Evolutionary conservation across 1,140 invertebrate species (phyloP), one percentile per base, ranked within the genome.

Genomic region (Megalonaias nervosa): DNA sequence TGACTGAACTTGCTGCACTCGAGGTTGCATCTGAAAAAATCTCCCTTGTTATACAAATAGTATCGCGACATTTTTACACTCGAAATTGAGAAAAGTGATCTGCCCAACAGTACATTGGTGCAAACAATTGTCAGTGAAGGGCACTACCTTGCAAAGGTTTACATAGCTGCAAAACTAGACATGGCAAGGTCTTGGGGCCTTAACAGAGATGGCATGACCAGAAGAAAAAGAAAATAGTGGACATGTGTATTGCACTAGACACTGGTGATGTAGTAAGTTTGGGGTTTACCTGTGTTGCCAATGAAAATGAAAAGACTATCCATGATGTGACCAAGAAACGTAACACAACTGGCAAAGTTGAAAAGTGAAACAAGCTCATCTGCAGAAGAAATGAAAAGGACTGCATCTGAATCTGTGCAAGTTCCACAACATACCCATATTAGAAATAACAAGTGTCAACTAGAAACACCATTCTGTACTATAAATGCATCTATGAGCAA

Each of bases 111-210:
- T 9, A 57, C 71, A 66, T n/a, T 61, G 1, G 23, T 57, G 6
- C 19, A 38, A 66, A 74, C 56, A 31, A 74, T 74, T 21, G 65
- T 74, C 16, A 58, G 66, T 67, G 71, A 74, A 55, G 48, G n/a
- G n/a, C n/a, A n/a, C n/a, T n/a, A n/a, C n/a, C n/a, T n/a, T n/a
- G n/a, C n/a, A n/a, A n/a, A n/a, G n/a, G n/a, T n/a, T n/a, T n/a
- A n/a, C n/a, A n/a, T n/a, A n/a, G n/a, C n/a, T n/a, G n/a, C n/a
- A n/a, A n/a, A n/a, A n/a, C n/a, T 31, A 31, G 26, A 31, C 26
- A 31, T 0, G 26, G 26, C 4, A 4, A 31, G 26, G 2, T 31
- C 1, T 31, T 31, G 2, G 26, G 26, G 2, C 26, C 26, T 31
- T 31, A 31, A 4, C 26, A 31, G 26, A 31, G 26, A 31, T 31